A percentile compares a stretch with the other conserved stretches of the same genome.
Evolutionary conservation across 2,888 invertebrate species (phyloP).

Genomic region (Brachyptera putata): DNA sequence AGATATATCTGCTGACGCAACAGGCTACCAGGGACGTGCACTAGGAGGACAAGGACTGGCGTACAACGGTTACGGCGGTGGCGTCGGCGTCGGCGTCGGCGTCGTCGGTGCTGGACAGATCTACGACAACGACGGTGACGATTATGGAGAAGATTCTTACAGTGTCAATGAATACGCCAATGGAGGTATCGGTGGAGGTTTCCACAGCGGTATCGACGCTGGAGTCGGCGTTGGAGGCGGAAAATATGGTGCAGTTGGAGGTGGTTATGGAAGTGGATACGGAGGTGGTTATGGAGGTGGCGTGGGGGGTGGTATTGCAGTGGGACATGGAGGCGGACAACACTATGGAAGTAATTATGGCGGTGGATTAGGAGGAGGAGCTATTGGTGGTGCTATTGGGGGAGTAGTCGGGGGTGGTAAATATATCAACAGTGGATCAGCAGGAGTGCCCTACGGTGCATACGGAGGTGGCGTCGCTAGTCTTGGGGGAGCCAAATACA

Average conservation of each 20-base stretch:
- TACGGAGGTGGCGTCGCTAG: not conserved
- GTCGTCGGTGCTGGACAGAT: not conserved
- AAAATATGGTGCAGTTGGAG: not conserved
- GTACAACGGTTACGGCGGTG: not conserved
- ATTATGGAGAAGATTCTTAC: not conserved
- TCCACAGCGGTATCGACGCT: conserved; percentile 10
- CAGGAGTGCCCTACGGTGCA: conserved; percentile 8
- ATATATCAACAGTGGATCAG: not conserved
- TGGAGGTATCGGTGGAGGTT: not conserved
- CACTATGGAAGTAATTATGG: conserved; percentile 11
- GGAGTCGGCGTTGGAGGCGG: not conserved
- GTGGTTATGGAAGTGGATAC: conserved; percentile 3
- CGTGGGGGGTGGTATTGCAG: conserved; percentile 1
- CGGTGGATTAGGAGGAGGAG: conserved; percentile 17
- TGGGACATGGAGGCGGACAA: not conserved
- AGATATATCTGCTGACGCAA: conserved; percentile 42
- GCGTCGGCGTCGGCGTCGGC: conserved; percentile 12
- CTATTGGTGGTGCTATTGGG: not conserved
- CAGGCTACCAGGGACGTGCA: conserved; percentile 3
- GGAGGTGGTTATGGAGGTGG: conserved; percentile 20
- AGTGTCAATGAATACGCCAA: not conserved
- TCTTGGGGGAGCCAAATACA: conserved; percentile 15
- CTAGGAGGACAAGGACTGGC: not conserved
- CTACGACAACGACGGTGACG: not conserved
- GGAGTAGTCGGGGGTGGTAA: not conserved